phyloP scores from a whole-genome alignment of 2,888 invertebrate species.

The Lucinisca nassula region DNA sequence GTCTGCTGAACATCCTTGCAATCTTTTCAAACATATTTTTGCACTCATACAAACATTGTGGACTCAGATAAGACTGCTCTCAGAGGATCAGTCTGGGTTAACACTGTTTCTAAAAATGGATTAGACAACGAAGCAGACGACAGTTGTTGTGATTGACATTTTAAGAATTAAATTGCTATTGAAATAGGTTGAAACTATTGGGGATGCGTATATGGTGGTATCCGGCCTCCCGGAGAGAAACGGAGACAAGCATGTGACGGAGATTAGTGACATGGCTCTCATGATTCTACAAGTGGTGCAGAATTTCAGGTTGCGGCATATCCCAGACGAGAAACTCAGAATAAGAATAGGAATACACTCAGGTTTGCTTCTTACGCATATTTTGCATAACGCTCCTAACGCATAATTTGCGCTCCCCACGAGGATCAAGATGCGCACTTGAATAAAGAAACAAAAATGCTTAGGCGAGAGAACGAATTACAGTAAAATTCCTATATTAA shows the following conservation, averaged over 20 bases:
- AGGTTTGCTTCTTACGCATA: conserved; percentile 79
- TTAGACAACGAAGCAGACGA: no score
- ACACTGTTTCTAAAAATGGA: no score
- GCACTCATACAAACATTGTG: no score
- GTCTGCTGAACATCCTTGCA: no score
- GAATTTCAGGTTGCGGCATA: conserved; percentile 83
- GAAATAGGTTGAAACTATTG: conserved; percentile 90
- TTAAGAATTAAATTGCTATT: no score
- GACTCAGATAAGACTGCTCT: no score
- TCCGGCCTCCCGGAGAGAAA: conserved; percentile 85
- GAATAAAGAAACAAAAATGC: neutral
- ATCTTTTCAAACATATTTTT: no score
- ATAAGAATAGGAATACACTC: conserved; percentile 87
- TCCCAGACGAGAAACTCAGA: conserved; percentile 80
- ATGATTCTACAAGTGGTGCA: conserved; percentile 83
- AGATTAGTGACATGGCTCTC: conserved; percentile 87
- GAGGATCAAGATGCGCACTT: neutral
- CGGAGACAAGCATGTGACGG: conserved; percentile 84
- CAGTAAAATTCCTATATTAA: no score
- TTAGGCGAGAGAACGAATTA: neutral
- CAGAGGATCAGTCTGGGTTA: no score
- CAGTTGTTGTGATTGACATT: no score
- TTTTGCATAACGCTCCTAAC: no score
- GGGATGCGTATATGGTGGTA: conserved; percentile 87
- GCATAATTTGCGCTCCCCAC: neutral